Base-by-base conservation (phyloP, 2,113 vertebrate genomes). In the Catharus bicknelli region DNA sequence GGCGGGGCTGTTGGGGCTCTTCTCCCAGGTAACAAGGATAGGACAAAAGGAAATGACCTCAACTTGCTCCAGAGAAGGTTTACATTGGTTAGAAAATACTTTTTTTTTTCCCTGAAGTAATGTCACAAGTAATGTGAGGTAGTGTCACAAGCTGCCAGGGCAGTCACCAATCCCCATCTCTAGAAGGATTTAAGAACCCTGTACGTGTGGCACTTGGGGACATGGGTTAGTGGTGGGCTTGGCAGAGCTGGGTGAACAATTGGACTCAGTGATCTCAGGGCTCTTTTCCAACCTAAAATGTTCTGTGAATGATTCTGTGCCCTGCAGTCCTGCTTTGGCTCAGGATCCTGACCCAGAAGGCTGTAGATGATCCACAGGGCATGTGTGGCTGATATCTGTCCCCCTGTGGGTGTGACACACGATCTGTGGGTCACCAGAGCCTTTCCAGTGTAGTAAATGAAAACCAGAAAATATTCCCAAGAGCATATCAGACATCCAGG, bases 1-100 rank as follows among this genome's bases (percentile, higher is more conserved):
- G 4, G 9, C 10, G 7, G 26, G 1, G 8, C 14, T 26, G 23
- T 51, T 50, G 0, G 0, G 10, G 26, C 9, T 72, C 3, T 36
- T 12, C 9, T 50, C 6, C 12, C 9, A 22, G 17, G 9, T 5
- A 42, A 14, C 30, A 34, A 50, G 6, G 7, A 48, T 17, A 50
- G 17, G 19, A 57, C 25, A 18, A 36, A 32, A 58, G 14, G 9
- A 64, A 72, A 57, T 3, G 2, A 4, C 8, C 43, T 32, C 21
- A 51, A 3, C 7, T 58, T 64, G 5, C 9, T 73, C 32, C 17
- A 45, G 14, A 18, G 21, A 32, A 32, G 3, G 4, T 58, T 64
- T 58, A 16, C 10, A 3, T 7, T 32, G 18, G 8, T 7, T 36
- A 7, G 29, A 34, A 30, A 36, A 9, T 8, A 14, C 7, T 38